phyloP scores from a whole-genome alignment of 35 echinoderm and acorn worm species.

The Acanthaster planci region DNA sequence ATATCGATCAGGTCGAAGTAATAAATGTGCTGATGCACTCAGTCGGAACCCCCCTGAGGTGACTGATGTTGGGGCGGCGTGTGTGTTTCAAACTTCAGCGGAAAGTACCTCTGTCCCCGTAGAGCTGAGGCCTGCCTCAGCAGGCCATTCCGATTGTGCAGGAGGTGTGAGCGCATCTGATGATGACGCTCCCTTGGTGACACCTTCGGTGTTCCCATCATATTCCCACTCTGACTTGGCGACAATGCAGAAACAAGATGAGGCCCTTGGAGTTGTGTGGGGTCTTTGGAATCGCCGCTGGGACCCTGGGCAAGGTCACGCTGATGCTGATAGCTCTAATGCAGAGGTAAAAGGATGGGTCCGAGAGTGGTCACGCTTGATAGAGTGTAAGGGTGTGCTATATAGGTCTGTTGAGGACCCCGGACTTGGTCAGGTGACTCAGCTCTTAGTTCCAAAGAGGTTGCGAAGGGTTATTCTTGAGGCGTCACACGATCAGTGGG shows the following conservation, averaged over 20 bases:
- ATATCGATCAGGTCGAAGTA: constrained; percentile 29
- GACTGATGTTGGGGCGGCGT: too few relatives aligned
- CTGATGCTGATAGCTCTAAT: neutral
- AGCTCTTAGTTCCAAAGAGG: constrained; percentile 47
- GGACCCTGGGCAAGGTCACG: neutral
- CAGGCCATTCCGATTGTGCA: too few relatives aligned
- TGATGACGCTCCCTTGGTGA: neutral
- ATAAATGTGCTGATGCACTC: constrained; percentile 39
- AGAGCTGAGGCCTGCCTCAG: too few relatives aligned
- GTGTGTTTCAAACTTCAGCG: too few relatives aligned
- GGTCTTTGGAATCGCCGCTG: constrained; percentile 16
- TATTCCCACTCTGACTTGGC: constrained; percentile 8
- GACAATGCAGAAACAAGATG: constrained; percentile 41
- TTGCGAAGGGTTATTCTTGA: constrained; percentile 14
- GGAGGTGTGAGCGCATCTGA: too few relatives aligned
- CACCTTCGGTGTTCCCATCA: neutral
- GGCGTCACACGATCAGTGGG: constrained; percentile 61
- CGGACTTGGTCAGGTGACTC: constrained; percentile 10
- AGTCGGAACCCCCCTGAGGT: constrained; percentile 37
- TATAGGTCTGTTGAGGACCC: neutral
- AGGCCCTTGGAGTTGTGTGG: constrained; percentile 10
- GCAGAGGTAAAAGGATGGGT: neutral
- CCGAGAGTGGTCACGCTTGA: neutral
- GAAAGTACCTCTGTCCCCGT: too few relatives aligned
- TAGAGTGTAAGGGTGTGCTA: neutral